Conservation (phyloP, 2,113 vertebrate genomes). For the Lagopus leucura region DNA sequence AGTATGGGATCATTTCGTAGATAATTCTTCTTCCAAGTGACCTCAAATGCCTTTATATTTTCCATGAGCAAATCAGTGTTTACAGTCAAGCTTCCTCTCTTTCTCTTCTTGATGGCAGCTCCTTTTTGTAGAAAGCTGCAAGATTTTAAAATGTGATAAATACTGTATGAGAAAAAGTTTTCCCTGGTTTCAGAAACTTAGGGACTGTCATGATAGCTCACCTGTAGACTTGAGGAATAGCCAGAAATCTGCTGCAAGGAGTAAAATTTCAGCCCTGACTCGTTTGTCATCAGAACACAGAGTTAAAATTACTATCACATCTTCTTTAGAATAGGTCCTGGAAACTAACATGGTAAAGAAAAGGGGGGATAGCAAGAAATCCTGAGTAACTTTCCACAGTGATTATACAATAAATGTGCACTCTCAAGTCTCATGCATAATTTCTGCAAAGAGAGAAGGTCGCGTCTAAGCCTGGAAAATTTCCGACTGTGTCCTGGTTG, state of each 20-base stretch:
- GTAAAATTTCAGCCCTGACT: not conserved
- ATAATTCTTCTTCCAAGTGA: not conserved
- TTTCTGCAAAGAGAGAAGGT: not conserved
- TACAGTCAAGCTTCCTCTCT: not conserved
- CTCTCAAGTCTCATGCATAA: constrained; percentile 12
- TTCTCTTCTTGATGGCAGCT: not conserved
- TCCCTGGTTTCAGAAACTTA: not conserved
- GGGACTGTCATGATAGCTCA: not conserved
- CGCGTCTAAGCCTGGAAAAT: not conserved
- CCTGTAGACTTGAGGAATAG: not conserved
- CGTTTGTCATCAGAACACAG: not conserved
- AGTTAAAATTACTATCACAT: not conserved
- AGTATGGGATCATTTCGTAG: not conserved
- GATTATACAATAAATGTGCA: not conserved
- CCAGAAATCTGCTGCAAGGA: not conserved
- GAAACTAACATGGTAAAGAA: not conserved
- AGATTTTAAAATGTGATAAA: not conserved
- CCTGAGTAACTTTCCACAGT: not conserved
- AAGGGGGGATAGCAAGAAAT: not conserved
- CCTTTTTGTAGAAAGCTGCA: not conserved
- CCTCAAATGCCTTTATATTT: constrained; percentile 2
- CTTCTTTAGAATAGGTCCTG: not conserved
- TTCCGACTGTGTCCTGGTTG: not conserved
- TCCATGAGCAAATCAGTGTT: constrained; percentile 21
- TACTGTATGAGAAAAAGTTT: not conserved